These are phyloP conservation scores for Nesoenas mayeri DNA, from an alignment of 2,113 vertebrate species.

Conservation along the genomic window DNA sequence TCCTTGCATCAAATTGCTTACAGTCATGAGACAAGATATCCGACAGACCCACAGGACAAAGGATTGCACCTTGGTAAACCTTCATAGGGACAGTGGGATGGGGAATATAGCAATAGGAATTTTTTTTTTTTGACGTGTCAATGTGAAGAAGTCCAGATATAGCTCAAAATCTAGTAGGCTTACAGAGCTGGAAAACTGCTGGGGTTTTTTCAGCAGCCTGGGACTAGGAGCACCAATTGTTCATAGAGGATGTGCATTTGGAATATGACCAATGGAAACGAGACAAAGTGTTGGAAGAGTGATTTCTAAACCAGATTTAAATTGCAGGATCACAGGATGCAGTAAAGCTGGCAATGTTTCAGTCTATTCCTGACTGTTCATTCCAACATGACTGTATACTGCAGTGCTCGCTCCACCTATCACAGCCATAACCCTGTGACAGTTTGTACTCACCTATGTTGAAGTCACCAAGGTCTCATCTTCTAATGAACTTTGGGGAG, in stretches of 20 bases:
- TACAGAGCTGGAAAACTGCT: background rate
- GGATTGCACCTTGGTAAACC: background rate
- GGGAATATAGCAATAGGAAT: background rate
- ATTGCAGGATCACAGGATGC: too few species aligned
- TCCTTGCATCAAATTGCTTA: background rate
- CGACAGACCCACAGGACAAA: background rate
- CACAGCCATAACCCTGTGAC: background rate
- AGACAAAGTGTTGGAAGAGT: background rate
- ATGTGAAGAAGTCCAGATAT: fast-evolving
- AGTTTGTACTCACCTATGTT: background rate
- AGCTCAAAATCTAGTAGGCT: background rate
- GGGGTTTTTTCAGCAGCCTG: background rate
- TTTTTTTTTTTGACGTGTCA: too few species aligned
- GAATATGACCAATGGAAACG: background rate
- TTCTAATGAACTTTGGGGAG: background rate
- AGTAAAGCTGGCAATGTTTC: background rate
- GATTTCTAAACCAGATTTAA: background rate
- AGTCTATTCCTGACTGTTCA: background rate
- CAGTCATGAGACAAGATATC: background rate
- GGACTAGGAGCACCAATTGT: background rate
- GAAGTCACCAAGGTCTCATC: background rate
- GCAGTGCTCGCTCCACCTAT: background rate
- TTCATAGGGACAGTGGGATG: background rate
- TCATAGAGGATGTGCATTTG: background rate
- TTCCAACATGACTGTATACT: background rate